Evolutionary conservation across 2,113 vertebrate species (phyloP), one percentile per base, ranked within the genome.

Genomic region (Campylomormyrus tamandua): DNA sequence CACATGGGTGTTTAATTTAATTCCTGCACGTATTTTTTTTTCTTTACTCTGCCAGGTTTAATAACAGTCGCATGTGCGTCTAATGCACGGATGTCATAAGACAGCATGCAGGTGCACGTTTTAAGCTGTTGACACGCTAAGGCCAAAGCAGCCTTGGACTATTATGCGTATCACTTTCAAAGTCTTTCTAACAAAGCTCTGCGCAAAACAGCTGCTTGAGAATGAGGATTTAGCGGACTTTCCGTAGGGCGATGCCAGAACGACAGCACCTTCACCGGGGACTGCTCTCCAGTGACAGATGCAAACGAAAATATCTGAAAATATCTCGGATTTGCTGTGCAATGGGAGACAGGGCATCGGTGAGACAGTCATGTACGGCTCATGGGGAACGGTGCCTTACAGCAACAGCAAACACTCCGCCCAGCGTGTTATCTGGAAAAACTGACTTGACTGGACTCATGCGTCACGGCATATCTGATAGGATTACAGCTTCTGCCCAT

Each of bases 341-440:
- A 35, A 7, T 80, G 74, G 74, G 15, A 80, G 74, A 80, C 74
- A 19, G 74, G 74, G 19, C 74, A 80, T 80, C 35, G 31, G 31
- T 42, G 17, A 80, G 35, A 80, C 31, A 39, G 70, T 17, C 70
- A 31, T 77, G 70, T 39, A 6, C 31, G 13, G 31, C 31, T 77
- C 70, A 77, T 17, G 31, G 70, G 31, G 70, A 77, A 15, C 42
- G 24, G 39, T 56, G 35, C 4, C 4, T 27, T 62, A 27, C 70
- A 80, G 6, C 31, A 89, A 84, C n/a, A 42, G 35, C 49, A 89
- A 84, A 83, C 35, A 84, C 50, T 89, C 77, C 77, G 84, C 27
- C 27, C n/a, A 46, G 77, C 31, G 35, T 48, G 80, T 84, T 89
- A 89, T 83, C 88, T 89, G 88, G 88, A 89, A 89, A 89, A 89